Evolutionary conservation across 2,113 vertebrate genomes (phyloP).

Genomic region (Aix galericulata): DNA sequence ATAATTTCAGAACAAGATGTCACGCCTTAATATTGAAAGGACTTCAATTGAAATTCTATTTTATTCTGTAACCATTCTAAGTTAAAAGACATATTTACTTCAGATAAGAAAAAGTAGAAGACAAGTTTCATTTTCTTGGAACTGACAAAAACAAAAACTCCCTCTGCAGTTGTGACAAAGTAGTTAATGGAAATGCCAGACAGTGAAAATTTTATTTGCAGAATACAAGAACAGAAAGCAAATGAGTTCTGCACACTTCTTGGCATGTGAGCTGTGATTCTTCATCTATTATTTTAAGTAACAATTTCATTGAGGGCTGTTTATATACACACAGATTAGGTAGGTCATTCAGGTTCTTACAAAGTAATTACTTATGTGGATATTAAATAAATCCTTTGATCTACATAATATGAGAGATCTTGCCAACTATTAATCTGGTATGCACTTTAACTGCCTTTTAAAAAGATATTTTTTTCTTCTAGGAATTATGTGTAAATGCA

Average conservation of each 20-base stretch:
- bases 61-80: neutral
- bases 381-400: too few species aligned
- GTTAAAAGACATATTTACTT: neutral
- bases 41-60: neutral
- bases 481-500: neutral
- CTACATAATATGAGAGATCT: too few species aligned
- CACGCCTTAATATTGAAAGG: neutral
- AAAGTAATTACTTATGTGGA: neutral
- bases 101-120: neutral
- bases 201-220: neutral
- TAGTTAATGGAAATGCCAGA: neutral
- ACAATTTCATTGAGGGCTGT: neutral
- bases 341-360: neutral
- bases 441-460: neutral
- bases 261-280: neutral
- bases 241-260: neutral
- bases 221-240: neutral
- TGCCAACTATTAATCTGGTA: neutral
- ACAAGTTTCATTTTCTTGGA: neutral
- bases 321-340: neutral
- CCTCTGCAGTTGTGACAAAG: neutral
- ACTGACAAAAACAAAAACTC: neutral
- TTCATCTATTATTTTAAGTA: neutral
- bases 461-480: neutral
- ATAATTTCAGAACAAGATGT: neutral